Base-by-base conservation (phyloP, 2,888 invertebrate species). In the Adela reaumurella region DNA sequence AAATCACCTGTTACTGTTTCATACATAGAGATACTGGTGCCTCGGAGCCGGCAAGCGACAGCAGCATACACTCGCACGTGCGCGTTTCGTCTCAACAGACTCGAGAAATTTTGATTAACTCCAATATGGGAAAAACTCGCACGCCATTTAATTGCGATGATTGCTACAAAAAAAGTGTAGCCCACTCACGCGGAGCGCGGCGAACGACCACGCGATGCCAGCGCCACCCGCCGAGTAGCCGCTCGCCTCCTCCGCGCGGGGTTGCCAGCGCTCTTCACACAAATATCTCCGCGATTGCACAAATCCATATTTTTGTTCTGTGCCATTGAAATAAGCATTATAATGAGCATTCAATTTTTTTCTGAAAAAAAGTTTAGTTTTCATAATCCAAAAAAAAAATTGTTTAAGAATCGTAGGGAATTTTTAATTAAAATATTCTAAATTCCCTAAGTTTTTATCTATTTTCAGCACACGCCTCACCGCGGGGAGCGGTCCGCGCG, bases 61-160 rank as follows among this genome's bases (percentile, higher is more conserved):
- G n/a, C n/a, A n/a, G n/a, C 35, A 35, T 14, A 8, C 17, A 20
- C 46, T 54, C 52, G 55, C 55, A 53, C 56, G 53, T 56, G 58
- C 61, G 59, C 63, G 67, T 67, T 65, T 65, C 65, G 61, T 58
- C 52, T 63, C 65, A 64, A 59, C 65, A 63, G 61, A 64, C 62
- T 63, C 60, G 58, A 62, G 65, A 61, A 60, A 67, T 69, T 63
- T 69, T 68, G 68, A 67, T 68, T 65, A 67, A 64, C 59, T 62
- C 59, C 58, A 24, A 35, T 35, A 35, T 14, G 35, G 14, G 35
- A 35, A 35, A 35, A 35, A 35, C 35, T 4, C 35, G n/a, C 35
- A 14, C 35, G 35, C 35, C 35, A 14, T 35, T 14, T 35, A 35
- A 35, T 35, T 35, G 35, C 35, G 35, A 35, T 35, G 35, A 35